Evolutionary conservation across 1,140 invertebrate genomes (phyloP), one percentile per base, ranked within the genome.

Genomic region (Habropoda laboriosa): DNA sequence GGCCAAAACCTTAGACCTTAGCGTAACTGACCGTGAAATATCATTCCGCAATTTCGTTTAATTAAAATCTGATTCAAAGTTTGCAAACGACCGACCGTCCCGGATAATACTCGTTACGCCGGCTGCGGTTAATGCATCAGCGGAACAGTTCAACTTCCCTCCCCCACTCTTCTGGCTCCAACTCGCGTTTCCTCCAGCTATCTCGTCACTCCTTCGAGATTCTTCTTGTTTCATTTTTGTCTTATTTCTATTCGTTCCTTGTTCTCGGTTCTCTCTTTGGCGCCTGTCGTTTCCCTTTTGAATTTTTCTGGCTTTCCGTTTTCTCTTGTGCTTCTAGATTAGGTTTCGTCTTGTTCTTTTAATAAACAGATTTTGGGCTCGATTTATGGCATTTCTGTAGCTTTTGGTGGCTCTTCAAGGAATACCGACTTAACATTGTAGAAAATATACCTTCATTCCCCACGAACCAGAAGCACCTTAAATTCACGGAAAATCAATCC

Each of bases 51-150:
- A 90, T 92, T 91, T 91, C 88, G 88, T 93, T 93, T 92, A 93
- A 93, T 93, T 93, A 93, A 93, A 93, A 91, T 92, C 88, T 92
- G 91, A 92, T 92, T 91, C 89, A 89, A 92, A 89, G 88, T 92
- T 92, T 51, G 68, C 80, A 45, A 83, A 83, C 81, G 82, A 81
- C 78, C 85, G 83, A 68, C 76, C 85, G 47, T 51, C 76, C 57
- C 55, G 81, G 57, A 80, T 87, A 80, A 82, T 82, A 79, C 78
- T 68, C 68, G 67, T 83, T 83, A 87, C 88, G 74, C 87, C 91
- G 89, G 91, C 86, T 93, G 92, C 77, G 92, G 91, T 92, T 93
- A 93, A 93, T 91, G 91, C 89, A 90, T 91, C 89, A 87, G 86
- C 85, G 79, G 90, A 92, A 91, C 89, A 90, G 89, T 91, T 91